phyloP scores from a whole-genome alignment of 2,888 invertebrate genomes.

The Himalopsyche japonica region DNA sequence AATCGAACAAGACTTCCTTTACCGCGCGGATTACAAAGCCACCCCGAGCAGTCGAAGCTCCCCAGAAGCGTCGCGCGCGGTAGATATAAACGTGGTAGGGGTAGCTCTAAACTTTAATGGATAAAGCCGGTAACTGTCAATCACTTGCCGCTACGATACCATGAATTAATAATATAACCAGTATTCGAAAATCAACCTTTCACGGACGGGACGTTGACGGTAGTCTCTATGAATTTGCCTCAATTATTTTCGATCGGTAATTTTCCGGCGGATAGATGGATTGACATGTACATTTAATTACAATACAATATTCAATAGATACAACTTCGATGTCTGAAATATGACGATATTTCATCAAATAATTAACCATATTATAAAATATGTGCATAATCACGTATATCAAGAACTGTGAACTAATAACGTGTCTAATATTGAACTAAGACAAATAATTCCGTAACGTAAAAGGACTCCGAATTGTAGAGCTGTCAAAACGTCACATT shows the following conservation, averaged over 20 bases:
- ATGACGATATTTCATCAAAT: too few relatives aligned
- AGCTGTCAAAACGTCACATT: too few relatives aligned
- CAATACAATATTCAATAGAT: not conserved
- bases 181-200: conserved; percentile 5
- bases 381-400: too few relatives aligned
- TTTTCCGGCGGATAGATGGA: not conserved
- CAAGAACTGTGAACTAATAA: too few relatives aligned
- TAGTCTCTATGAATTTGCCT: not conserved
- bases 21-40: not conserved
- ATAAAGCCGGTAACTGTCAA: conserved; percentile 35
- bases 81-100: not conserved
- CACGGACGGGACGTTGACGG: not conserved
- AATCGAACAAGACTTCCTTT: not conserved
- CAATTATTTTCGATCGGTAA: not conserved
- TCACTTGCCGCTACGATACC: conserved; percentile 21
- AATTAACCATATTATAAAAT: too few relatives aligned
- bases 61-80: not conserved
- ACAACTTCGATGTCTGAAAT: not conserved
- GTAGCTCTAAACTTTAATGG: conserved; percentile 30
- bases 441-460: too few relatives aligned
- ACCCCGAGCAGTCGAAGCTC: not conserved
- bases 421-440: too few relatives aligned
- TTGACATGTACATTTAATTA: not conserved
- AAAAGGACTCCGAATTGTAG: too few relatives aligned
- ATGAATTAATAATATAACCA: conserved; percentile 28